Conservation (phyloP, 2,113 vertebrate species). For the Pseudorectes ferrugineus region DNA sequence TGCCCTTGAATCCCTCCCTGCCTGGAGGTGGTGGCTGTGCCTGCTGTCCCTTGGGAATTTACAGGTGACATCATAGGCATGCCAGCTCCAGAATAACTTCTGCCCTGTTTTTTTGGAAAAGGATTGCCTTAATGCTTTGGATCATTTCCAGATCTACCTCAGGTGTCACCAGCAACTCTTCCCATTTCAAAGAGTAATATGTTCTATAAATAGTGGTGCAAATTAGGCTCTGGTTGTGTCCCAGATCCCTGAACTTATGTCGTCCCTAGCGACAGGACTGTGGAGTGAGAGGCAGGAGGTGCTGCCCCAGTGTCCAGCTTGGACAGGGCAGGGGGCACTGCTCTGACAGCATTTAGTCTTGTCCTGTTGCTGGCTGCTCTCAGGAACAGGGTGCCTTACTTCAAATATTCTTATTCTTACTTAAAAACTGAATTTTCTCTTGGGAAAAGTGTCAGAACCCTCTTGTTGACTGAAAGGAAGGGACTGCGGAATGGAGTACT, state of each 20-base stretch:
- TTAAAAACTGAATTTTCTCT: background rate
- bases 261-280: rapidly evolving
- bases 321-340: background rate
- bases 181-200: background rate
- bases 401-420: background rate
- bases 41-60: background rate
- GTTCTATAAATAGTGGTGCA: background rate
- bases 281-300: background rate
- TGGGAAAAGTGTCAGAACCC: background rate
- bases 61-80: rapidly evolving
- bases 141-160: background rate
- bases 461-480: background rate
- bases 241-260: background rate
- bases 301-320: background rate
- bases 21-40: background rate
- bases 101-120: background rate
- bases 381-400: background rate
- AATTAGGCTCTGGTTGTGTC: background rate
- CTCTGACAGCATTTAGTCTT: background rate
- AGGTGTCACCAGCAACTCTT: background rate
- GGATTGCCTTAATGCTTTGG: background rate
- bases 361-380: background rate
- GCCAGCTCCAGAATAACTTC: background rate
- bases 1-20: background rate
- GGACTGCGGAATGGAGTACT: background rate